Conservation (phyloP, 2,797 vertebrate species). For the Anisognathus igniventris region DNA sequence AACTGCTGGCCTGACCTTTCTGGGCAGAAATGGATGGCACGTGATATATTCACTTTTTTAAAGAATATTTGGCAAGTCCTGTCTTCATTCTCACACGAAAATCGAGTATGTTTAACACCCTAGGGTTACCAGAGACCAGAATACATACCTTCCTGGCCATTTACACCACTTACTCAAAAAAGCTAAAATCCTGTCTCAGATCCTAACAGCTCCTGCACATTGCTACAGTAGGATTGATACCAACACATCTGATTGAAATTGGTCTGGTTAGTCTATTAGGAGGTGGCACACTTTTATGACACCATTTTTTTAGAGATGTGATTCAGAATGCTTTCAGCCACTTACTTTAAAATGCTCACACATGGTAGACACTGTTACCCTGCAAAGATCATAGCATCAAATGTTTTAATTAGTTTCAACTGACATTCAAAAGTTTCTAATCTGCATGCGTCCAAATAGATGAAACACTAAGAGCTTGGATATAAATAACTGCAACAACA, state of each 20-base stretch:
- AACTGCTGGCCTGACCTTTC: neutral
- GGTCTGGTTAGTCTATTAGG: neutral
- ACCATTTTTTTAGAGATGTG: neutral
- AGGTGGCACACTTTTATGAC: neutral
- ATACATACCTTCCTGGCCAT: neutral
- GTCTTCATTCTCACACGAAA: neutral
- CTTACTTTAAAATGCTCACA: neutral
- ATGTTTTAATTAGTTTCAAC: neutral
- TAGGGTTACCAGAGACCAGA: neutral
- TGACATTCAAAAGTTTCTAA: neutral
- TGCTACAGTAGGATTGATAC: neutral
- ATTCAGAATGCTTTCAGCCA: neutral
- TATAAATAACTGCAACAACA: neutral
- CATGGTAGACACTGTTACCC: neutral
- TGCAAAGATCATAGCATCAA: neutral
- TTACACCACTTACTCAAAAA: neutral
- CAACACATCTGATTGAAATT: neutral
- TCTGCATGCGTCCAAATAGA: neutral
- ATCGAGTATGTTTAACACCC: neutral
- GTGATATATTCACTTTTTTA: neutral
- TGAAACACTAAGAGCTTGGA: neutral
- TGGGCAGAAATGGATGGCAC: neutral
- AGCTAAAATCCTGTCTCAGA: neutral
- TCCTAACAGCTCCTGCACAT: neutral
- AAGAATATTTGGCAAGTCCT: neutral